These are phyloP conservation scores for Lumbricus terrestris DNA, from an alignment of 2,888 invertebrate species.

Conservation along the genomic window DNA sequence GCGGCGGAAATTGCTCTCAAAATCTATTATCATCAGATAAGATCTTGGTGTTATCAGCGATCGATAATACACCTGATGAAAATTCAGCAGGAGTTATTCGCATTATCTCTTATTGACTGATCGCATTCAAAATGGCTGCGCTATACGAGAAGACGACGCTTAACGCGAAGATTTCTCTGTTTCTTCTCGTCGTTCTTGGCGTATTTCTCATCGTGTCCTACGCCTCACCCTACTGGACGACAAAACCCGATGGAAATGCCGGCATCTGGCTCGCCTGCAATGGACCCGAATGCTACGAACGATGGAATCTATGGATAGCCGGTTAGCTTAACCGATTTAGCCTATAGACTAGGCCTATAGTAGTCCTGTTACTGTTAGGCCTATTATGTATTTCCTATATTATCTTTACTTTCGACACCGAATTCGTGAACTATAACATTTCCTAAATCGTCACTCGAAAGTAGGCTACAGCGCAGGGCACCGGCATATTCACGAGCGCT, in stretches of 20 bases:
- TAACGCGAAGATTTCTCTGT: neutral
- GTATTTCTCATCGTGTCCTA: neutral
- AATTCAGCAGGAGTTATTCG: neutral
- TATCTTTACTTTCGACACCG: too few species aligned
- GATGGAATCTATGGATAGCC: constrained; percentile 13
- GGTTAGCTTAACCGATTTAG: constrained; percentile 4
- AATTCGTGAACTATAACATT: too few species aligned
- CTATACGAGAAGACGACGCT: neutral
- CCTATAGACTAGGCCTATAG: neutral
- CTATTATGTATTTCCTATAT: too few species aligned
- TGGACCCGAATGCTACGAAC: constrained; percentile 9
- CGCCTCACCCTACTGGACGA: constrained; percentile 16
- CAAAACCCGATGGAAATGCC: constrained; percentile 7
- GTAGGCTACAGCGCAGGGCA: too few species aligned
- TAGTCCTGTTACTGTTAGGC: too few species aligned
- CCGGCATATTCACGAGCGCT: too few species aligned
- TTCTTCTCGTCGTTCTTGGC: neutral
- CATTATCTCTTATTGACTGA: neutral
- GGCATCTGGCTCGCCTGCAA: constrained; percentile 11
- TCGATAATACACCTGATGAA: neutral
- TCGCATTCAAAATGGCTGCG: neutral
- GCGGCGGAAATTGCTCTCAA: neutral
- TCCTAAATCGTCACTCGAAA: too few species aligned
- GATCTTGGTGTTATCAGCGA: neutral
- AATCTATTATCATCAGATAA: neutral